Evolutionary conservation across 2,888 invertebrate species (phyloP).

Genomic region (Bugulina stolonifera): DNA sequence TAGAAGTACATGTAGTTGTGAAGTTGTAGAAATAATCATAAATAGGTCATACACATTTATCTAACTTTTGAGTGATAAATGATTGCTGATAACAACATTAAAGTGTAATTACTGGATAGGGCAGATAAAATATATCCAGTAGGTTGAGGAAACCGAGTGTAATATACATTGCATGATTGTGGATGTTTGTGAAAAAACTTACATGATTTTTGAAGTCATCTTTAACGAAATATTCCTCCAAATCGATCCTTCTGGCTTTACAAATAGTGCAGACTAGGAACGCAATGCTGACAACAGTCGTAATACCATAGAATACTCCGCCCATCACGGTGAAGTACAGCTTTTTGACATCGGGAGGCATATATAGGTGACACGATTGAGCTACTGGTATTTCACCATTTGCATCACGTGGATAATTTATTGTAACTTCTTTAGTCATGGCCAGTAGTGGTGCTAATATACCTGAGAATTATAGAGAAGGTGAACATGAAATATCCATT

Average conservation of each 20-base stretch:
- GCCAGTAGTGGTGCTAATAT: constrained; percentile 2
- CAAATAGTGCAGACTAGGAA: constrained; percentile 23
- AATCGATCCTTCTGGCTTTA: constrained; percentile 21
- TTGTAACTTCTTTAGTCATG: constrained; percentile 16
- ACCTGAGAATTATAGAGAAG: constrained; percentile 19
- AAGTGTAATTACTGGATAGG: too few species aligned
- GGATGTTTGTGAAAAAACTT: too few species aligned
- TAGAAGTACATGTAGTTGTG: too few species aligned
- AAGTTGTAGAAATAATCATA: too few species aligned
- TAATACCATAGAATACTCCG: constrained; percentile 19
- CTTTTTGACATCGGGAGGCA: neutral
- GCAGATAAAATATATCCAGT: too few species aligned
- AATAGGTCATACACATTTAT: too few species aligned
- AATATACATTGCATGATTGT: too few species aligned
- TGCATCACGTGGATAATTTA: neutral
- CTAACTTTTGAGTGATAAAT: too few species aligned
- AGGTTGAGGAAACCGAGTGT: too few species aligned
- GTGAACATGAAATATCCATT: too few species aligned
- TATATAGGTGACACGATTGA: neutral
- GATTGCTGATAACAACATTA: too few species aligned
- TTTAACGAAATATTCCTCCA: constrained; percentile 20
- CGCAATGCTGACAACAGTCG: constrained; percentile 1
- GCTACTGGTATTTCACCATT: neutral
- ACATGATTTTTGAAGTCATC: constrained; percentile 27
- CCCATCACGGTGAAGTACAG: constrained; percentile 23